Evolutionary conservation across 1,140 invertebrate species (phyloP), one percentile per base, ranked within the genome.

Genomic region (Metopolophium dirhodum): DNA sequence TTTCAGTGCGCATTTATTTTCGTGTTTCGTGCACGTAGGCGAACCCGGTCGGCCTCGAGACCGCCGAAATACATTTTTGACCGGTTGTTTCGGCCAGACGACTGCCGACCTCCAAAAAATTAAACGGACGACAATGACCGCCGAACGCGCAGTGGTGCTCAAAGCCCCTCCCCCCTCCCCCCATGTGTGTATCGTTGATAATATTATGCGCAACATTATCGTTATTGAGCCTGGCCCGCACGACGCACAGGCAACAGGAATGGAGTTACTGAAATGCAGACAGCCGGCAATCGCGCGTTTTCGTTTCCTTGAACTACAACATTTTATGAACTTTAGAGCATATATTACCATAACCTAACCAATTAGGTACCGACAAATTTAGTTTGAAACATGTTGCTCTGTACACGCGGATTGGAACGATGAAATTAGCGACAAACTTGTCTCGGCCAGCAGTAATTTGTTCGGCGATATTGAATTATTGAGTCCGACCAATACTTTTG

Each of bases 11-110:
- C 47, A 9, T 49, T 87, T 8, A 30, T 45, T 26, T 45, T 7
- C 1, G 30, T 22, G 86, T 87, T 85, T 92, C n/a, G 91, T 83
- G n/a, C 57, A 26, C 61, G 68, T 51, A 51, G 20, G 91, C 30
- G 54, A 82, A 49, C 35, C 61, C 90, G 45, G 68, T 37, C 35
- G 91, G 82, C 91, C 91, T 93, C 57, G 91, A 93, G 82, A 93
- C 82, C 49, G 49, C 91, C 91, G 91, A 93, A 93, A 41, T 86
- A 57, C 91, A n/a, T 54, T 86, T 91, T 85, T 37, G 49, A 35
- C 45, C 23, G 49, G 35, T 49, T 4, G 47, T 51, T 51, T 88
- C n/a, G 45, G 45, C 86, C 90, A 91, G 90, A 83, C 91, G 91
- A 83, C 85, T 61, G 45, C 22, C 26, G 91, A 93, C 91, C 91